phyloP scores from a whole-genome alignment of 2,113 vertebrate species.

The Antigone vipio region DNA sequence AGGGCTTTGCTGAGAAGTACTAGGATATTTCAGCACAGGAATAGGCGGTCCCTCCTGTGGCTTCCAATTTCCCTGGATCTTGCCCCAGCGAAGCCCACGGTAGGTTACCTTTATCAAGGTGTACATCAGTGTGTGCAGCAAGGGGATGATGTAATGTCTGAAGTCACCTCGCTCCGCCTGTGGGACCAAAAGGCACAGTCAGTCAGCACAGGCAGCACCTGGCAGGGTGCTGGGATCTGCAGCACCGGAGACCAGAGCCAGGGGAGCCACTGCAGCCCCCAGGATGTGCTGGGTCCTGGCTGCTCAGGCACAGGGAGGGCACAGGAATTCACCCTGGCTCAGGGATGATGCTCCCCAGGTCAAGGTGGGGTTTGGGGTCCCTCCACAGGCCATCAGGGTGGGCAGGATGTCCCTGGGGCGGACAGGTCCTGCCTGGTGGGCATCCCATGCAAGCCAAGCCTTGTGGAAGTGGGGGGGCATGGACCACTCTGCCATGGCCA shows the following conservation, averaged over 20 bases:
- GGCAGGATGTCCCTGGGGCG: not conserved
- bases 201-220: not conserved
- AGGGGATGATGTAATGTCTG: conserved; percentile 82
- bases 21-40: not conserved
- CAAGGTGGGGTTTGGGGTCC: not conserved
- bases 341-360: not conserved
- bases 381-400: not conserved
- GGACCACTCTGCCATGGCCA: fast-evolving
- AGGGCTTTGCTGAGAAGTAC: not conserved
- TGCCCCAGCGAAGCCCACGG: fast-evolving
- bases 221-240: not conserved
- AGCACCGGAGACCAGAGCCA: not conserved
- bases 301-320: not conserved
- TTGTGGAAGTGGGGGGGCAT: not conserved
- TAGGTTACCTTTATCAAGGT: conserved; percentile 84
- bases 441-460: not conserved
- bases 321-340: fast-evolving
- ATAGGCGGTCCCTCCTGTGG: not conserved
- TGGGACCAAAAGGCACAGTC: not conserved
- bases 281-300: fast-evolving
- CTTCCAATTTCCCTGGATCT: not conserved
- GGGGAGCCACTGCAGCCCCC: not conserved
- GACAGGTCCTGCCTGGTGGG: not conserved
- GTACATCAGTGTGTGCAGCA: conserved; percentile 93
- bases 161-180: conserved; percentile 85